phyloP scores from a whole-genome alignment of 2,113 vertebrate species.

The Pseudorectes ferrugineus region DNA sequence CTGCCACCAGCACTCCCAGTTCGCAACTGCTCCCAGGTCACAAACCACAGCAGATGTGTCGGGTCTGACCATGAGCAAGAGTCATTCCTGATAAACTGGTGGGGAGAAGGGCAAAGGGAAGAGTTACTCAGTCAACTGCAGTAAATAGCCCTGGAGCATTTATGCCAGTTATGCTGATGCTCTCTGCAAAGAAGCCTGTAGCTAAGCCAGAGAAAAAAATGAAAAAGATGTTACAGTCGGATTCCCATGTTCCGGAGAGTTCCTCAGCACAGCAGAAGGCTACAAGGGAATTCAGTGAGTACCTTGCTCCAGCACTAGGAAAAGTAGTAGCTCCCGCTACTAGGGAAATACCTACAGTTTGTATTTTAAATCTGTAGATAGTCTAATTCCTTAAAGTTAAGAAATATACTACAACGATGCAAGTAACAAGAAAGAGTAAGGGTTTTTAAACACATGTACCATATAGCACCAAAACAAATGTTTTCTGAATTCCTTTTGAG shows the following conservation, averaged over 20 bases:
- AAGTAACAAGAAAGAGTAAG: background rate
- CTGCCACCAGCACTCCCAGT: background rate
- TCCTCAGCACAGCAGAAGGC: background rate
- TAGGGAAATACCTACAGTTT: background rate
- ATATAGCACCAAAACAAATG: background rate
- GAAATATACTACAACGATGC: background rate
- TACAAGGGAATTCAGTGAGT: background rate
- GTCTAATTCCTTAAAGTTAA: background rate
- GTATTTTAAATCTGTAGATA: background rate
- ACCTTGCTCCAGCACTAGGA: background rate
- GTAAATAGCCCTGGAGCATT: background rate
- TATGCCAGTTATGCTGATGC: background rate
- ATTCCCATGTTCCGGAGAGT: background rate
- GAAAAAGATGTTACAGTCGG: background rate
- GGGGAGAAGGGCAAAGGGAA: background rate
- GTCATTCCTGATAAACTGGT: background rate
- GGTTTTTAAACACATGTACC: background rate
- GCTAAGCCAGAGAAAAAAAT: background rate
- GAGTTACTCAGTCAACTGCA: background rate
- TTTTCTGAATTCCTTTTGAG: background rate
- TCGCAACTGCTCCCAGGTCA: background rate
- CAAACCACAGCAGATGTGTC: background rate
- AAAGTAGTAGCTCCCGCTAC: background rate
- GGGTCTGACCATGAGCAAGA: background rate
- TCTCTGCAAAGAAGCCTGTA: background rate